These are phyloP conservation scores for Masnerella sp. DNA, from an alignment of 2,888 invertebrate species.

Conservation along the genomic window DNA sequence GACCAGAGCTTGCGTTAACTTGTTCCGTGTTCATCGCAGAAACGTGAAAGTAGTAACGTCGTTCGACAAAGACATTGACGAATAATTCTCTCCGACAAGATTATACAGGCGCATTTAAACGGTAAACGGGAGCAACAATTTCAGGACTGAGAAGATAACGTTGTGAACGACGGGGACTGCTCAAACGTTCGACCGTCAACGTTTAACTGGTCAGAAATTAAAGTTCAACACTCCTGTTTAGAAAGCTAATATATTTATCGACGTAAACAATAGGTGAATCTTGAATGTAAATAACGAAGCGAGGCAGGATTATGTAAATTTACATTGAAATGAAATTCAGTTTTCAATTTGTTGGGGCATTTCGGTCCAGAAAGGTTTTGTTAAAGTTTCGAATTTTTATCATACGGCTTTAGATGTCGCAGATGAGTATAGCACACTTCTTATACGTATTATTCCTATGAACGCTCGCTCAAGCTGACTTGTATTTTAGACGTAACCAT, in stretches of 20 bases:
- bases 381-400: slow-evolving; percentile 39
- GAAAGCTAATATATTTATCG: too few species aligned
- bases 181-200: too few species aligned
- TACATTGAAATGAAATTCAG: slow-evolving; percentile 7
- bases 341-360: neutral
- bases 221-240: too few species aligned
- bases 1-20: slow-evolving; percentile 81
- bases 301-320: neutral
- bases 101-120: neutral
- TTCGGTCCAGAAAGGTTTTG: slow-evolving; percentile 10
- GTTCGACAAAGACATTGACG: slow-evolving; percentile 62
- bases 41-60: slow-evolving; percentile 76
- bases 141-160: too few species aligned
- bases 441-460: too few species aligned
- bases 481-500: neutral
- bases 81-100: slow-evolving; percentile 2
- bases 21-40: slow-evolving; percentile 81
- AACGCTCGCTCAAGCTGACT: neutral
- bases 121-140: neutral
- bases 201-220: too few species aligned
- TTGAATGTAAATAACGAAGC: neutral
- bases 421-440: neutral
- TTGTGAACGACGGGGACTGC: too few species aligned
- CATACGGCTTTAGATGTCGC: neutral
- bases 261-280: too few species aligned